Percentiles rank a stretch among this genome's conserved stretches.
These are phyloP conservation scores for Linnaemya tessellans DNA, from an alignment of 2,888 invertebrate genomes.

Conservation along the genomic window DNA sequence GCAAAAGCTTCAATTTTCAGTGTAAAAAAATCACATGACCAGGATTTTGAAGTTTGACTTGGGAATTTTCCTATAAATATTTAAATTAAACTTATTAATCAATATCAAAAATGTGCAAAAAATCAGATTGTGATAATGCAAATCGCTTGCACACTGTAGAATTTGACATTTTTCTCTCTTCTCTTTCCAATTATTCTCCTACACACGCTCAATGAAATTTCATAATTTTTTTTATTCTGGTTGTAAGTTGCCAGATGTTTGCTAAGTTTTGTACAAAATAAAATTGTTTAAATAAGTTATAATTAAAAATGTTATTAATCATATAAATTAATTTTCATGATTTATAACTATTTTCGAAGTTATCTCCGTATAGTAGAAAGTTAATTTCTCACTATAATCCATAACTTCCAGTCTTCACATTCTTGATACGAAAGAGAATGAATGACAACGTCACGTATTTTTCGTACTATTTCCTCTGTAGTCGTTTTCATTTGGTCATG, in stretches of 20 bases:
- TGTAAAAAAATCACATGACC: slow-evolving; percentile 47
- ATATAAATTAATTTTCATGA: background rate
- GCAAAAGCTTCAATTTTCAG: background rate
- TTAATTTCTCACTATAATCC: background rate
- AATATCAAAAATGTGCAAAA: background rate
- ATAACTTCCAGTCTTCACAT: background rate
- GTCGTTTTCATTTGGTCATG: slow-evolving; percentile 49
- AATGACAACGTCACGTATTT: slow-evolving; percentile 70
- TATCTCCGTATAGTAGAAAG: background rate
- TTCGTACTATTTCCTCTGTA: slow-evolving; percentile 19
- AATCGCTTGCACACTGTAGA: background rate
- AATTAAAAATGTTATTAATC: background rate
- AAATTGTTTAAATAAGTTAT: background rate
- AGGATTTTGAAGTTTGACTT: slow-evolving; percentile 21
- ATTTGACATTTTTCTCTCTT: slow-evolving; percentile 26
- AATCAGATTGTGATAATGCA: background rate
- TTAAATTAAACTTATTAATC: background rate
- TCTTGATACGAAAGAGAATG: slow-evolving; percentile 32
- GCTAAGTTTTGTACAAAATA: background rate
- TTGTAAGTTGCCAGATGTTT: slow-evolving; percentile 41
- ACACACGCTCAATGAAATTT: background rate
- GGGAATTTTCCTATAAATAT: background rate
- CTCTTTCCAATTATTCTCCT: background rate
- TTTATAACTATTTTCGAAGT: background rate
- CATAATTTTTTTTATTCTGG: background rate